These are phyloP conservation scores for Lepidocyrtinus sp. DNA, from an alignment of 2,888 invertebrate genomes.

Conservation along the genomic window DNA sequence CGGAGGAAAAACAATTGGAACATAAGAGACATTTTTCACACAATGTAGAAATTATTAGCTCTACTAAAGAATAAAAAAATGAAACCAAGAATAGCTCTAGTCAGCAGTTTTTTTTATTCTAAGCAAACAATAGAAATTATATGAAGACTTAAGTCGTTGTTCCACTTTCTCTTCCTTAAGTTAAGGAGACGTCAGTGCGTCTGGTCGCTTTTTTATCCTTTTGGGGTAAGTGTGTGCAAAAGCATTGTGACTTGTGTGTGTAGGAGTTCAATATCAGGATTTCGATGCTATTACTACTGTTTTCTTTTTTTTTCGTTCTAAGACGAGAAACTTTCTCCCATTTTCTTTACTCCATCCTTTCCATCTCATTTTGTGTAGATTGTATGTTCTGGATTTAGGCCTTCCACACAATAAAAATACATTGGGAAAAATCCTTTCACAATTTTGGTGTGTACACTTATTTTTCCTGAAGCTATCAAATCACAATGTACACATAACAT, in stretches of 20 bases:
- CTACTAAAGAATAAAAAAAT: not conserved
- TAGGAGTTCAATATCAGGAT: too few relatives aligned
- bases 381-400: not conserved
- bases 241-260: not conserved
- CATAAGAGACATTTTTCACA: not conserved
- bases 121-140: slow-evolving; percentile 1
- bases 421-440: not conserved
- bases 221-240: not conserved
- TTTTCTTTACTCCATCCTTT: not conserved
- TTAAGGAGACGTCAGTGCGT: not conserved
- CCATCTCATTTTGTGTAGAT: not conserved
- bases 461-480: not conserved
- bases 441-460: not conserved
- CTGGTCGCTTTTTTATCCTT: not conserved
- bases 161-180: not conserved
- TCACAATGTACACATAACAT: slow-evolving; percentile 3
- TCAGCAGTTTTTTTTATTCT: not conserved
- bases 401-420: not conserved
- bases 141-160: slow-evolving; percentile 6
- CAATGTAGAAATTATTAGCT: not conserved
- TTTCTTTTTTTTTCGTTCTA: too few relatives aligned
- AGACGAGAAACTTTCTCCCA: not conserved
- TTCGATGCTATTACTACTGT: slow-evolving; percentile 13
- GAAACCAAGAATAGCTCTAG: not conserved
- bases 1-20: not conserved